Conservation (phyloP, 1,140 invertebrate species). For the Heterodera carotae region DNA sequence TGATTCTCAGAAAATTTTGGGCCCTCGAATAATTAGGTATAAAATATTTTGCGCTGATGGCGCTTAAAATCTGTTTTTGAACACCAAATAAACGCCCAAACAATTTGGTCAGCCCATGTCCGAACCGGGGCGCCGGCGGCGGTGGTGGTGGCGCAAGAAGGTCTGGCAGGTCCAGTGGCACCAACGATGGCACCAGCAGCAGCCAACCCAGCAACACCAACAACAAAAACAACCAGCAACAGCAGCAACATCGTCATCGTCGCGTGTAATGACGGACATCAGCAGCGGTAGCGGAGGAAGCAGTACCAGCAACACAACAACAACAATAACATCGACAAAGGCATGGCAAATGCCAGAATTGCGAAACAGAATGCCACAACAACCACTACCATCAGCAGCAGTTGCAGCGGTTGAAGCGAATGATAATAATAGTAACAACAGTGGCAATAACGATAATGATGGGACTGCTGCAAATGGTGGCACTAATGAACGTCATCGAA, state of each 20-base stretch:
- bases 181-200: not conserved
- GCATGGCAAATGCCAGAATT: no score
- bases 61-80: no score
- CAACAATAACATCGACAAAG: not conserved
- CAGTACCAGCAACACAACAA: not conserved
- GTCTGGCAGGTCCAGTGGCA: slow-evolving; percentile 1
- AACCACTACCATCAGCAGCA: no score
- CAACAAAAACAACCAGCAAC: not conserved
- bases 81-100: not conserved
- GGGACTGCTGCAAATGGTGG: no score
- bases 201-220: not conserved
- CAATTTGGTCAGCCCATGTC: not conserved
- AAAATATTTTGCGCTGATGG: no score
- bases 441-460: no score
- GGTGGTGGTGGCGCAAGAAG: not conserved
- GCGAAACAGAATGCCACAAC: no score
- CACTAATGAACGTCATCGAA: no score
- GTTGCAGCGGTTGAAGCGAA: no score
- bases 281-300: not conserved
- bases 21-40: no score
- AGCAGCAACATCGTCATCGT: not conserved
- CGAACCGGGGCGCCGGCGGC: not conserved
- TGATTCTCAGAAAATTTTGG: no score
- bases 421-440: no score
- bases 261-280: not conserved